Base-by-base conservation (phyloP, 92 coral and sea anemone genomes). In the Galaxea fascicularis region DNA sequence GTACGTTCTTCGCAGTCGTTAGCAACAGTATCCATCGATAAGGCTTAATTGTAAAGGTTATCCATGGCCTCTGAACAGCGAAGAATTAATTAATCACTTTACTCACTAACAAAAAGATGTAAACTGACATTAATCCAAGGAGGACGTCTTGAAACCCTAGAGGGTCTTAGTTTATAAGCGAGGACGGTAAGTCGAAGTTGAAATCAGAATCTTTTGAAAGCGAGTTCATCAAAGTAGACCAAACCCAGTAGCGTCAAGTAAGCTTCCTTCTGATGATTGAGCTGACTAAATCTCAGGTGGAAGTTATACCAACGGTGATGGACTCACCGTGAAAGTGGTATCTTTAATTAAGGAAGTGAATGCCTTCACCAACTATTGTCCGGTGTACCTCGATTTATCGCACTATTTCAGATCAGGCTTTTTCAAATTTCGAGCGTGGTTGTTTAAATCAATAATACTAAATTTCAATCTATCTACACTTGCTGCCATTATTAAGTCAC, bases 21-120 rank as follows among this genome's bases (percentile, higher is more conserved):
- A 82, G 86, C 86, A 82, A 82, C 86, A 57, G 78, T 59, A 71
- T 70, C 78, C 39, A 56, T 82, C 44, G 78, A 58, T 68, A 71
- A 29, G 86, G 67, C 59, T 58, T 58, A 71, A 52, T 68, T 53
- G 18, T 68, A 67, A 51, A 47, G 68, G 71, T 82, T 71, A 82
- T 82, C 71, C 78, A 70, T 26, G 41, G 78, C 68, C 39, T 65
- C 77, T 44, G 35, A 24, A 41, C 54, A 26, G 70, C n/a, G 53
- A 9, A 57, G 35, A 71, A 82, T 71, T 82, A 82, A 82, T 82
- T 82, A 71, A 82, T 82, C 45, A 20, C 71, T 58, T 57, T 56
- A 39, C 69, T 24, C 70, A 58, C n/a, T 31, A 20, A 35, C 66
- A 69, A n/a, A 54, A 79, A 71, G 44, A 82, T 11, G 39, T 56